Evolutionary conservation across 2,888 invertebrate species (phyloP), one percentile per base, ranked within the genome.

Genomic region (Acleris laterana): DNA sequence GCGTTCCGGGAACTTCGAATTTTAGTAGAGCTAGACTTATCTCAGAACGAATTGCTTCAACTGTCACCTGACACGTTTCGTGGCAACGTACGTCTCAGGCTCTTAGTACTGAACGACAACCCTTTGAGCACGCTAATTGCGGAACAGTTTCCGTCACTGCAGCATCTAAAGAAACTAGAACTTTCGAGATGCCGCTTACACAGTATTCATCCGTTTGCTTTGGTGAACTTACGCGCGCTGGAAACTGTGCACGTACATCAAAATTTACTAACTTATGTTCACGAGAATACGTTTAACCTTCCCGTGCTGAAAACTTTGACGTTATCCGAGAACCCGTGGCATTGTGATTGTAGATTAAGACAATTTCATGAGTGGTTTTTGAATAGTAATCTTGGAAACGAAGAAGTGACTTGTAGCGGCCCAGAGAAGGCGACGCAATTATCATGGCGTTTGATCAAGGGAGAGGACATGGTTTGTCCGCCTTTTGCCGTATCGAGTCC

Each of bases 311-410:
- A 97, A 90, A 96, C 97, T 3, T 90, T 98, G 17, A 95, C 95
- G 13, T 86, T 98, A 62, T 96, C 97, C 72, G 96, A 96, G 42
- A 98, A 98, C 84, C 97, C 96, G 7, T 98, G 98, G 98, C 94
- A 94, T 73, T 98, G 98, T 84, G 97, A 98, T 87, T 98, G 98
- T 85, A 95, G 96, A 75, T 86, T 98, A 70, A 94, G 96, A 60
- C 95, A 95, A 55, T 97, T 98, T 77, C 95, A 97, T 58, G 95
- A 95, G 71, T 98, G 98, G 97, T 95, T 97, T 81, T 91, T 97
- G 22, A 93, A 94, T 63, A 95, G 95, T 73, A 97, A 97, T 78
- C 93, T 98, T 42, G 95, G 96, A 68, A 96, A 96, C 62, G 95
- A 95, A 70, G 94, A 96, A 50, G 94, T 97, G 32, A 93, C 94